Evolutionary conservation across 2,113 vertebrate genomes (phyloP).

Genomic region (Trachemys scripta): DNA sequence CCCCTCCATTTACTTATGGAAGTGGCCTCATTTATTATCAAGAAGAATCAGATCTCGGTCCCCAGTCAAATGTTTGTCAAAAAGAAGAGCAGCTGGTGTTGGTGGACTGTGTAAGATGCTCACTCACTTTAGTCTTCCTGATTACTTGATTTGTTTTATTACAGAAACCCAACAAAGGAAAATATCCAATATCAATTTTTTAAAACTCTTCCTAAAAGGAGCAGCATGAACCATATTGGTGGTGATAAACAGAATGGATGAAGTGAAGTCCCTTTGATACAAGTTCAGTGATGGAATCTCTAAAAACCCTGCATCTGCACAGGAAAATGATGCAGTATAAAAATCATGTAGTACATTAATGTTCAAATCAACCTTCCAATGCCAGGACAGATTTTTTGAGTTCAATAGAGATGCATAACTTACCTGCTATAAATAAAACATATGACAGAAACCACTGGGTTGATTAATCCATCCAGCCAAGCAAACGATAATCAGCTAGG

Average conservation of each 20-base stretch:
- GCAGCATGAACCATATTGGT: not conserved
- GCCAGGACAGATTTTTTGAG: not conserved
- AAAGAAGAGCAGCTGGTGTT: constrained; percentile 44
- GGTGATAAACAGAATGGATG: not conserved
- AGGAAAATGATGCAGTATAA: not conserved
- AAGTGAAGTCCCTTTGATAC: not conserved
- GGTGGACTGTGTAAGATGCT: constrained; percentile 20
- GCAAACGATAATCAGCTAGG: not conserved
- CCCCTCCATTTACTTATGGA: fast-evolving
- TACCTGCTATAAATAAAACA: not conserved
- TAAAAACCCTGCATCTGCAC: fast-evolving
- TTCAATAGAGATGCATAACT: not conserved
- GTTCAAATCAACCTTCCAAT: not conserved
- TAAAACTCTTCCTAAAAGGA: not conserved
- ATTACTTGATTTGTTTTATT: not conserved
- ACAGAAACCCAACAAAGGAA: not conserved
- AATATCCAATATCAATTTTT: not conserved
- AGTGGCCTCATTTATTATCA: not conserved
- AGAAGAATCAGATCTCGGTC: constrained; percentile 14
- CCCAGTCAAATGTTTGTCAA: constrained; percentile 46
- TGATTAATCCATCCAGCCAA: not conserved
- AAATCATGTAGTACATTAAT: fast-evolving
- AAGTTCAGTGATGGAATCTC: not conserved
- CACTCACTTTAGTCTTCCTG: not conserved
- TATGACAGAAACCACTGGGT: not conserved